Percentiles rank a stretch among this genome's conserved stretches.
These are phyloP conservation scores for Ptilodon capucinus DNA, from an alignment of 2,888 invertebrate genomes.

Conservation along the genomic window DNA sequence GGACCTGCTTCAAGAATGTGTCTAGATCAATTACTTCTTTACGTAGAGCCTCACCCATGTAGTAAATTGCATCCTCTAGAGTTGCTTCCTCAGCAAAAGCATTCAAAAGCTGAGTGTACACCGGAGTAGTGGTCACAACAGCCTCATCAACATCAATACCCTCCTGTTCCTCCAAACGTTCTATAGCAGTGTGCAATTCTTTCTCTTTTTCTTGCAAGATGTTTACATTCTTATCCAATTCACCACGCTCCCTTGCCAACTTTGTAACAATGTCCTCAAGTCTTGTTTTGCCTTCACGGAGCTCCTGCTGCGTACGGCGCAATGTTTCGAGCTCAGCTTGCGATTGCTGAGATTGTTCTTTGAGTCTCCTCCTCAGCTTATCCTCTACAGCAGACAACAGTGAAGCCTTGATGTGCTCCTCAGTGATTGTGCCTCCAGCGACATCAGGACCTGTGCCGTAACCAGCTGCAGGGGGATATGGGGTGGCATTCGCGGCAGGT, in stretches of 20 bases:
- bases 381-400: conserved; percentile 97
- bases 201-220: conserved; percentile 93
- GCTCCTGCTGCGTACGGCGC: conserved; percentile 92
- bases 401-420: conserved; percentile 97
- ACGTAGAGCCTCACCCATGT: conserved; percentile 96
- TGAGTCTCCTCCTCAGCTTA: conserved; percentile 92
- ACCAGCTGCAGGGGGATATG: conserved; percentile 55
- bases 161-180: conserved; percentile 89
- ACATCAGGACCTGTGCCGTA: conserved; percentile 62
- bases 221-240: conserved; percentile 92
- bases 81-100: conserved; percentile 99
- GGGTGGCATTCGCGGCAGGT: conserved; percentile 45
- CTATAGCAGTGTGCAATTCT: conserved; percentile 91
- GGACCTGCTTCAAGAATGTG: conserved; percentile 97
- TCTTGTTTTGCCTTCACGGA: conserved; percentile 91
- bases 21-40: conserved; percentile 97
- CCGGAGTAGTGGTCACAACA: conserved; percentile 96
- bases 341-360: conserved; percentile 94
- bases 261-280: conserved; percentile 90
- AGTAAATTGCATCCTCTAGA: conserved; percentile 98
- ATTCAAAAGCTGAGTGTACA: conserved; percentile 97
- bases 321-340: conserved; percentile 96
- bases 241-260: conserved; percentile 89
- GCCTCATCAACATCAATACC: conserved; percentile 97
- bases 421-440: conserved; percentile 92